phyloP scores from a whole-genome alignment of 2,797 vertebrate genomes.

The Anomalospiza imberbis region DNA sequence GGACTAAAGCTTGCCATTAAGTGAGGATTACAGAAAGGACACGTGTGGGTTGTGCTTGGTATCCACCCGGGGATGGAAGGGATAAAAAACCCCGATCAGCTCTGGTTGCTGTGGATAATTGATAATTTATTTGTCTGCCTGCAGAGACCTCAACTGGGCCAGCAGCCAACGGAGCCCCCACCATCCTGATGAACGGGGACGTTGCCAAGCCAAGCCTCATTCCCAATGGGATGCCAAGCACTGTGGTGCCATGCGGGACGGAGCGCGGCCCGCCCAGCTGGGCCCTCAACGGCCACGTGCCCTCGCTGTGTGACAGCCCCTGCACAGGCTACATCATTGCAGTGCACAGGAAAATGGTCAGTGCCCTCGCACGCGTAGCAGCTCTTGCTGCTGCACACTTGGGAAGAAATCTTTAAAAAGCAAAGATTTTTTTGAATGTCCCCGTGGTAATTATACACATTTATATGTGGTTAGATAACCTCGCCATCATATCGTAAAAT shows the following conservation, averaged over 20 bases:
- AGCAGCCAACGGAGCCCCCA: constrained; percentile 76
- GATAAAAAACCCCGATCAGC: accelerated
- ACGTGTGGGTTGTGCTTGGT: accelerated
- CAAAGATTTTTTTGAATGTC: neutral
- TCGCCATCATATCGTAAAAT: accelerated
- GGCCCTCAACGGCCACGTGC: constrained; percentile 84
- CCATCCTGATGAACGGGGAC: constrained; percentile 76
- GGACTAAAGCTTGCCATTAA: neutral
- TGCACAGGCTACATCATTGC: constrained; percentile 97
- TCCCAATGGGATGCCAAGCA: constrained; percentile 88
- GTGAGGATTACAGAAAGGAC: neutral
- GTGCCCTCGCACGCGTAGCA: neutral
- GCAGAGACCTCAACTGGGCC: constrained; percentile 73
- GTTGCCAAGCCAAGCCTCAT: constrained; percentile 78
- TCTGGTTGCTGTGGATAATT: neutral
- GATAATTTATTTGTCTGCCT: neutral
- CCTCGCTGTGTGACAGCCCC: constrained; percentile 83
- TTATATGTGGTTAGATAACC: neutral
- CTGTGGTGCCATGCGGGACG: constrained; percentile 79
- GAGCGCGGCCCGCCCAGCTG: constrained; percentile 78
- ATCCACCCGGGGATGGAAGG: accelerated
- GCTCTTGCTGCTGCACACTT: accelerated
- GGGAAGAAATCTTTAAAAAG: neutral
- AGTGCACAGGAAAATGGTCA: constrained; percentile 98
- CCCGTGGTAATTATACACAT: accelerated